Conservation (phyloP, 2,113 vertebrate species). For the Odontophorus gujanensis region DNA sequence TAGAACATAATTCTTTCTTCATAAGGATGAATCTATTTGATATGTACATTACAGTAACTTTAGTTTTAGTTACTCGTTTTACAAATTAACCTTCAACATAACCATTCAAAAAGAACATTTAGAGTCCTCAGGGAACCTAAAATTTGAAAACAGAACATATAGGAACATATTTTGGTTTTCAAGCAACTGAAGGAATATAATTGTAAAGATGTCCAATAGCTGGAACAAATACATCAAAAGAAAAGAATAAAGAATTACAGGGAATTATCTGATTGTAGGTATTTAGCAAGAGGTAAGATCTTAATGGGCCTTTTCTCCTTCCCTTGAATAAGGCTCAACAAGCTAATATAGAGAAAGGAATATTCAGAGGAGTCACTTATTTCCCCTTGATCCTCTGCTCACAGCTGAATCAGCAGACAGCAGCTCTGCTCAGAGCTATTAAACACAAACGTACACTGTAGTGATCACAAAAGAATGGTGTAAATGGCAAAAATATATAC, state of each 20-base stretch:
- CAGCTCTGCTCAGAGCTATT: not conserved
- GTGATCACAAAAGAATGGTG: not conserved
- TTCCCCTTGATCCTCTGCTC: not conserved
- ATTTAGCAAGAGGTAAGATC: not conserved
- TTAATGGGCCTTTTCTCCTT: not conserved
- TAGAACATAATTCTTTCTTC: not conserved
- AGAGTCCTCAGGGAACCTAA: conserved; percentile 48
- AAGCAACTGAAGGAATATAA: conserved; percentile 70
- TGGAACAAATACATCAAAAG: conserved; percentile 15
- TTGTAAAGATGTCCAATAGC: conserved; percentile 44
- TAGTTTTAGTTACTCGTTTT: not conserved
- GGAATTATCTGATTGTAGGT: not conserved
- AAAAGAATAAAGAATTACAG: not conserved
- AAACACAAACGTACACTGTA: rapidly evolving
- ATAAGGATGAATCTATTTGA: not conserved
- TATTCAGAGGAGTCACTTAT: rapidly evolving
- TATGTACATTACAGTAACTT: not conserved
- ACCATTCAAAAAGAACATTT: conserved; percentile 58
- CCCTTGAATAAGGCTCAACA: not conserved
- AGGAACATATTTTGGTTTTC: conserved; percentile 56
- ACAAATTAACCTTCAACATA: conserved; percentile 49
- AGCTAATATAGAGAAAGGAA: not conserved
- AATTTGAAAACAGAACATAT: conserved; percentile 50
- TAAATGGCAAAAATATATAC: not conserved
- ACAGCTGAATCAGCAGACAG: not conserved